phyloP scores from a whole-genome alignment of 2,888 invertebrate genomes.

The Scrobipalpa atriplicella region DNA sequence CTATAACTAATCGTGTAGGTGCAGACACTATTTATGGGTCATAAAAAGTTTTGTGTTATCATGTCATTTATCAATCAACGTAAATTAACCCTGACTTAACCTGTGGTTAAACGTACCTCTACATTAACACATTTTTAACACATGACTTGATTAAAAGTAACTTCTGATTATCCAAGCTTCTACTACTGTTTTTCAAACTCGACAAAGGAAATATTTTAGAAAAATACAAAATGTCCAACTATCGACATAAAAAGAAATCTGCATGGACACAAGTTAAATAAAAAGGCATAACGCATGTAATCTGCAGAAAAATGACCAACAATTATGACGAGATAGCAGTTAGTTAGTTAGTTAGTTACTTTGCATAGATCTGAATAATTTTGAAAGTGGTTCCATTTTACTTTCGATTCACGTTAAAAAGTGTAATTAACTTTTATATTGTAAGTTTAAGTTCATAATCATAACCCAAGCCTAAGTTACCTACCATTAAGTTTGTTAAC shows the following conservation, averaged over 20 bases:
- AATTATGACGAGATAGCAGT: slow-evolving; percentile 14
- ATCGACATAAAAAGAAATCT: not conserved
- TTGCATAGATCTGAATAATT: slow-evolving; percentile 23
- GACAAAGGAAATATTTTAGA: not conserved
- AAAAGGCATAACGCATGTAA: slow-evolving; percentile 8
- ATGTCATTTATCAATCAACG: too few relatives aligned
- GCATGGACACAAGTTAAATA: not conserved
- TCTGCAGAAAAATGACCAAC: slow-evolving; percentile 1
- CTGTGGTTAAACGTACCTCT: too few relatives aligned
- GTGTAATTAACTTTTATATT: slow-evolving; percentile 38
- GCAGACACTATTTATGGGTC: too few relatives aligned
- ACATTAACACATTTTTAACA: too few relatives aligned
- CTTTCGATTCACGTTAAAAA: slow-evolving; percentile 50
- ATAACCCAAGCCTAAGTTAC: not conserved
- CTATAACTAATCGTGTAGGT: too few relatives aligned
- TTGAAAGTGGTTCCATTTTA: slow-evolving; percentile 44
- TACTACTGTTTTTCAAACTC: not conserved
- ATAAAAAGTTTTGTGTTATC: too few relatives aligned
- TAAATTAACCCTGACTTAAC: too few relatives aligned
- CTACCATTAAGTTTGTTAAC: not conserved
- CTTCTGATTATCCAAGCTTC: too few relatives aligned
- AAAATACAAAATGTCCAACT: not conserved
- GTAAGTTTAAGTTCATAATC: not conserved
- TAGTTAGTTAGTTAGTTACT: slow-evolving; percentile 4
- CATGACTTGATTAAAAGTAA: too few relatives aligned